Conservation (phyloP, 2,888 invertebrate species). For the Embidobia sp. region DNA sequence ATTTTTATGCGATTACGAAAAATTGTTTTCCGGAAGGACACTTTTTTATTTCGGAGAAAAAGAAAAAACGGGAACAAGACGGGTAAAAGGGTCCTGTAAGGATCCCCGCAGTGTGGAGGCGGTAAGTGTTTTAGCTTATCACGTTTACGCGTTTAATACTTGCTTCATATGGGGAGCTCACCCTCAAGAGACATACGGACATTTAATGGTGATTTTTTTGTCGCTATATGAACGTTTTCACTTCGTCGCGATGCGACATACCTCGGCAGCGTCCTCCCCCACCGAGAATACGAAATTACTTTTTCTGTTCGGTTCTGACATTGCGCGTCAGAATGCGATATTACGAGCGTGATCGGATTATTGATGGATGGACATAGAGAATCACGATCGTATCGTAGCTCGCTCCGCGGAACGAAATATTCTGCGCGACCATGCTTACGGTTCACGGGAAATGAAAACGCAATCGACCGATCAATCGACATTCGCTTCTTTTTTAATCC, state of each 20-base stretch:
- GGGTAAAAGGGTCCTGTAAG: slow-evolving; percentile 32
- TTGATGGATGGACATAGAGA: slow-evolving; percentile 64
- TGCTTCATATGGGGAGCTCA: slow-evolving; percentile 67
- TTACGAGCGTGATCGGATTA: slow-evolving; percentile 69
- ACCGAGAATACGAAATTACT: slow-evolving; percentile 67
- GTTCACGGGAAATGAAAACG: slow-evolving; percentile 58
- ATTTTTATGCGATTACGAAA: no score
- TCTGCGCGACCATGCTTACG: slow-evolving; percentile 57
- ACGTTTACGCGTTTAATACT: slow-evolving; percentile 76
- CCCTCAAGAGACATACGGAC: slow-evolving; percentile 75
- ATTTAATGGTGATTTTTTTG: slow-evolving; percentile 79
- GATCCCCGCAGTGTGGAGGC: slow-evolving; percentile 53
- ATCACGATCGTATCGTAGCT: slow-evolving; percentile 62
- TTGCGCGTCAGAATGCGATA: slow-evolving; percentile 65
- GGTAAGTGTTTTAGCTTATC: slow-evolving; percentile 80
- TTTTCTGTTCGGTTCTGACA: slow-evolving; percentile 64
- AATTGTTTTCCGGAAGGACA: no score
- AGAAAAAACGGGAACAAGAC: slow-evolving; percentile 7
- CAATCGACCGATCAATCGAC: slow-evolving; percentile 62
- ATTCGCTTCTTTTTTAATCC: slow-evolving; percentile 38
- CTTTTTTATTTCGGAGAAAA: slow-evolving; percentile 1
- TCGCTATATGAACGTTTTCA: slow-evolving; percentile 70
- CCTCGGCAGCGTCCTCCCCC: slow-evolving; percentile 62
- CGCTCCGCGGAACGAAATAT: slow-evolving; percentile 56
- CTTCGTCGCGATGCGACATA: slow-evolving; percentile 68